Conservation (phyloP, 1,140 invertebrate species). For the Drosophila pectinifera region DNA sequence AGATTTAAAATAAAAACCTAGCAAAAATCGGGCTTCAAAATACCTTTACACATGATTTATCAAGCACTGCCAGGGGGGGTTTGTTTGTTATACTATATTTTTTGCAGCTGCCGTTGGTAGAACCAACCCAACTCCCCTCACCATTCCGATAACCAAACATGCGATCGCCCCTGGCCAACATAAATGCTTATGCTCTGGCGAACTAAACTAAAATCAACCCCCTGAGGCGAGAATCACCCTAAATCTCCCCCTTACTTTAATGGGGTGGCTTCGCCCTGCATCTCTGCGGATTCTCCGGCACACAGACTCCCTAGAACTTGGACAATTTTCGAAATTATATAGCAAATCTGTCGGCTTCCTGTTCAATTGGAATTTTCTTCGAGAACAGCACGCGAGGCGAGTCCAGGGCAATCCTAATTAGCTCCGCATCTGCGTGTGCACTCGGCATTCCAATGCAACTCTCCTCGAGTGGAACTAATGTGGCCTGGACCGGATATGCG, state of each 20-base stretch:
- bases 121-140: slow-evolving; percentile 52
- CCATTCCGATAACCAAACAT: slow-evolving; percentile 58
- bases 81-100: slow-evolving; percentile 3
- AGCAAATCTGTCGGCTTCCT: slow-evolving; percentile 53
- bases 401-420: slow-evolving; percentile 28
- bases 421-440: slow-evolving; percentile 15
- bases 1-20: slow-evolving; percentile 30
- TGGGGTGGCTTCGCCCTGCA: slow-evolving; percentile 61
- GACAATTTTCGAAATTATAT: slow-evolving; percentile 42
- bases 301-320: slow-evolving; percentile 28
- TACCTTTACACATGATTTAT: slow-evolving; percentile 83
- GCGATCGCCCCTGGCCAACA: slow-evolving; percentile 74
- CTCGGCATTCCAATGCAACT: slow-evolving; percentile 19
- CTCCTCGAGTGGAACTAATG: slow-evolving; percentile 60
- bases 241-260: slow-evolving; percentile 24
- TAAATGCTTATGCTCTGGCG: slow-evolving; percentile 71
- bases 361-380: slow-evolving; percentile 34
- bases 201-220: slow-evolving; percentile 64
- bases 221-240: slow-evolving; percentile 45
- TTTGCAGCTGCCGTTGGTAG: slow-evolving; percentile 63
- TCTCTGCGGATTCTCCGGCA: slow-evolving; percentile 30
- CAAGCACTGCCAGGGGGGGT: slow-evolving; percentile 55
- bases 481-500: slow-evolving; percentile 38
- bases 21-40: slow-evolving; percentile 65
- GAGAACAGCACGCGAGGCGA: neutral